Conservation (phyloP, 2,113 vertebrate genomes). For the Stercorarius parasiticus region DNA sequence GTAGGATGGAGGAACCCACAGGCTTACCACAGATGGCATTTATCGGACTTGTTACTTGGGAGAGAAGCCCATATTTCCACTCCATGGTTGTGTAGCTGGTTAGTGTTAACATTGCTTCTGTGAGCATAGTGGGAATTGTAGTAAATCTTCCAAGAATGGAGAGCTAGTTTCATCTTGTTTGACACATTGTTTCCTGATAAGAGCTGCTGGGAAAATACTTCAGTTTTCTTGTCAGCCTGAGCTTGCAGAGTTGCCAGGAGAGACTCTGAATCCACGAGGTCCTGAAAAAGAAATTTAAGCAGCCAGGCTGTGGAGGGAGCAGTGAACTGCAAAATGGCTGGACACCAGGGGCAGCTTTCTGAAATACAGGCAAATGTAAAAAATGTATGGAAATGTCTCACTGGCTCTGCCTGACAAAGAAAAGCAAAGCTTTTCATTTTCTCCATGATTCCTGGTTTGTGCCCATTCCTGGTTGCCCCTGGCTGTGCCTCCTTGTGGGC, state of each 20-base stretch:
- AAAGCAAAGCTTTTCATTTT: background rate
- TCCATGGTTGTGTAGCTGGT: background rate
- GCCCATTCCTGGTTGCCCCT: background rate
- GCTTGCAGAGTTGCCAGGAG: slow-evolving; percentile 28
- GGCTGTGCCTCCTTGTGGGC: background rate
- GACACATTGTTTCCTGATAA: slow-evolving; percentile 73
- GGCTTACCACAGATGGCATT: background rate
- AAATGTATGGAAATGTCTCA: background rate
- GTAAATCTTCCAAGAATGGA: slow-evolving; percentile 52
- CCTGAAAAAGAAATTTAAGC: background rate
- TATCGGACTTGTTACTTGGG: slow-evolving; percentile 3
- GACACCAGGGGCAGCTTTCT: background rate
- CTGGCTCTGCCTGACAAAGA: background rate
- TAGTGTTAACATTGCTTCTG: slow-evolving; percentile 59
- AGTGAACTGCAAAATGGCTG: background rate
- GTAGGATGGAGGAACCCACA: background rate
- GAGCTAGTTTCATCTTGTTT: slow-evolving; percentile 66
- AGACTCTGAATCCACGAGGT: slow-evolving; percentile 17
- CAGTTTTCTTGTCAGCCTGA: slow-evolving; percentile 55
- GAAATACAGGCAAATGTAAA: background rate
- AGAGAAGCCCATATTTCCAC: background rate
- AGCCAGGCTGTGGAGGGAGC: background rate
- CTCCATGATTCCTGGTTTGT: background rate
- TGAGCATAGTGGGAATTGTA: slow-evolving; percentile 55
- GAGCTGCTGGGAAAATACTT: slow-evolving; percentile 69